Percentiles rank a stretch among this genome's conserved stretches.
Conservation (phyloP, 2,797 vertebrate genomes). For the Propithecus perrieri region DNA sequence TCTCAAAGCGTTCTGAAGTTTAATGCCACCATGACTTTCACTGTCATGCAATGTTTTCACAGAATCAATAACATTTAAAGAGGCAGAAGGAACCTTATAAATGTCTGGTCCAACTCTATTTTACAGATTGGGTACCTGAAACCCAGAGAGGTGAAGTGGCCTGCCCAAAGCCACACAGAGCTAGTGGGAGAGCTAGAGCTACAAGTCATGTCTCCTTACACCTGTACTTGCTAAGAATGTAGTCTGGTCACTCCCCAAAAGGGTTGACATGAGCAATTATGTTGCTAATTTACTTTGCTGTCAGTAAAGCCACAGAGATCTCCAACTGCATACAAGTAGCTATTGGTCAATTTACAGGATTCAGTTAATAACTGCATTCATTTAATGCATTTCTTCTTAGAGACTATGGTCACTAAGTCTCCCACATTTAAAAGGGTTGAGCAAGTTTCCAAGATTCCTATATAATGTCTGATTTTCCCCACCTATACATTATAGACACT, state of each 20-base stretch:
- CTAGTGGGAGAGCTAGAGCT: background rate
- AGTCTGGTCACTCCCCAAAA: background rate
- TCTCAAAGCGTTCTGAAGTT: conserved; percentile 56
- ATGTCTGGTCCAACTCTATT: background rate
- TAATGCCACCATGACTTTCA: conserved; percentile 35
- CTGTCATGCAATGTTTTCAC: conserved; percentile 35
- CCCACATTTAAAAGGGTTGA: conserved; percentile 1
- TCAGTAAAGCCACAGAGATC: conserved; percentile 41
- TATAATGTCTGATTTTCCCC: background rate
- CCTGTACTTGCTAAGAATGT: background rate
- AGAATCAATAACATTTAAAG: conserved; percentile 55
- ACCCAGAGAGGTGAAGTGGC: background rate
- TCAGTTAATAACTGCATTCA: conserved; percentile 9
- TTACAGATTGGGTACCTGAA: conserved; percentile 18
- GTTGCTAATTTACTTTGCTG: conserved; percentile 15
- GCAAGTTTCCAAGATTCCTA: conserved; percentile 41
- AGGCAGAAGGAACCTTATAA: conserved; percentile 35
- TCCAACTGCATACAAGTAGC: conserved; percentile 5
- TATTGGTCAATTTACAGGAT: conserved; percentile 20
- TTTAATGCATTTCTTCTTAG: conserved; percentile 45
- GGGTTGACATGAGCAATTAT: background rate
- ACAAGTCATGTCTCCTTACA: background rate
- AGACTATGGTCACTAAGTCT: conserved; percentile 33
- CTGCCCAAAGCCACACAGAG: background rate
- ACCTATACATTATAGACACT: background rate